Base-by-base conservation (phyloP, 2,797 vertebrate species). In the Oryzias dopingdopingensis region DNA sequence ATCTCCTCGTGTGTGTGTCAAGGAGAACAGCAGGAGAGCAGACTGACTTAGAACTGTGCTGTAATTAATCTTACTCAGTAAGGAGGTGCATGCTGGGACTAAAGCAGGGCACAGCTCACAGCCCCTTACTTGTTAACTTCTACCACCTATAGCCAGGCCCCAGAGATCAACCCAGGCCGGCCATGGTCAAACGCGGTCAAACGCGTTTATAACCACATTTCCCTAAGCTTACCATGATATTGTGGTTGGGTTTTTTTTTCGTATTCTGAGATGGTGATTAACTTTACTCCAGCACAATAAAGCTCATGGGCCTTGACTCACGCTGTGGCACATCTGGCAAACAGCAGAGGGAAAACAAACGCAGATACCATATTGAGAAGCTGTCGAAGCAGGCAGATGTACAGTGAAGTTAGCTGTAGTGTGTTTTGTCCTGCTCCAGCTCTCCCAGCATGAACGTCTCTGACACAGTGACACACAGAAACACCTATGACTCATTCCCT, bases 1-100 rank as follows among this genome's bases (percentile, higher is more conserved):
- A 70, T 63, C 60, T 59, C 54, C 73, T 71, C 45, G 48, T 18
- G 45, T 49, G 52, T 15, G 59, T 62, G 49, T 61, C 52, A 52
- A 14, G 32, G 42, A 54, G 52, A 70, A 47, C 60, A 54, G 52
- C 44, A 16, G 65, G 49, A 60, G 50, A 14, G 63, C 8, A 47
- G 70, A 76, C 66, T 76, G 69, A 74, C 72, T 81, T 70, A 54
- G 66, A 72, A 67, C 43, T 18, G 6, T 15, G 62, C 2, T 40
- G 80, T 87, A 88, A 92, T 91, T 89, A 89, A 91, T 90, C 88
- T 87, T 82, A 84, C 82, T 86, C 84, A 84, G 81, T 77, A 78
- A 83, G 70, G 77, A 76, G 68, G 77, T 82, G 83, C 87, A 79
- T 82, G 80, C 82, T 89, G 82, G 85, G 88, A 86, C 74, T 44